Base-by-base conservation (phyloP, 2,113 vertebrate genomes). In the Saccopteryx leptura region DNA sequence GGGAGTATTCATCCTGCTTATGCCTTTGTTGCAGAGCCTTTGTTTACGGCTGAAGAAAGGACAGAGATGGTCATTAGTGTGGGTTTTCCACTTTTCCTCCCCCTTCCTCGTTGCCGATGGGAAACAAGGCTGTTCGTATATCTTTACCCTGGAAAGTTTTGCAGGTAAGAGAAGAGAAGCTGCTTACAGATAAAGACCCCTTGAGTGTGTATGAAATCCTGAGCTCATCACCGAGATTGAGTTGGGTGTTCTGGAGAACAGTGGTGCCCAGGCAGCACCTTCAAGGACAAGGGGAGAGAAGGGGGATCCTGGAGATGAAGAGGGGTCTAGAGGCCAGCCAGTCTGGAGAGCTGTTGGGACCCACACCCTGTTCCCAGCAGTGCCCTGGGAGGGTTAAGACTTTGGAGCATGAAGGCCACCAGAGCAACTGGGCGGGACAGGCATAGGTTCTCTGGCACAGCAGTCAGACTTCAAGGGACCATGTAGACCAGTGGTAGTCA, bases 31-130 rank as follows among this genome's bases (percentile, higher is more conserved):
- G 48, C 6, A 82, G 39, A 60, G n/a, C 75, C 24, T 66, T 89
- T 58, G 14, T 72, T 88, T 88, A 46, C 50, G 58, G 52, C 54
- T 87, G 75, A 68, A 94, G 54, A 75, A 86, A 89, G 31, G 19
- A 63, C 7, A 14, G 33, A 75, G 23, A 52, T 83, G 75, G 21
- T 69, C 21, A 14, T n/a, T 79, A 56, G 2, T 79, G 28, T 50
- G 9, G 6, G 23, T 31, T 84, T 80, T 78, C 9, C 11, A 31
- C 39, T 65, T 92, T 61, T 48, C 26, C 21, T 63, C n/a, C n/a
- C 56, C 2, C 26, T 31, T 71, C 1, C 7, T 4, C 31, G 9
- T 61, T 96, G 68, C 54, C 46, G 21, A 31, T 2, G 54, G 33
- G 31, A 90, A 52, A 54, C 58, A 74, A 56, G 11, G 46, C 23